Evolutionary conservation across 2,888 invertebrate genomes (phyloP).

Genomic region (Spatulosminthurus flaviceps): DNA sequence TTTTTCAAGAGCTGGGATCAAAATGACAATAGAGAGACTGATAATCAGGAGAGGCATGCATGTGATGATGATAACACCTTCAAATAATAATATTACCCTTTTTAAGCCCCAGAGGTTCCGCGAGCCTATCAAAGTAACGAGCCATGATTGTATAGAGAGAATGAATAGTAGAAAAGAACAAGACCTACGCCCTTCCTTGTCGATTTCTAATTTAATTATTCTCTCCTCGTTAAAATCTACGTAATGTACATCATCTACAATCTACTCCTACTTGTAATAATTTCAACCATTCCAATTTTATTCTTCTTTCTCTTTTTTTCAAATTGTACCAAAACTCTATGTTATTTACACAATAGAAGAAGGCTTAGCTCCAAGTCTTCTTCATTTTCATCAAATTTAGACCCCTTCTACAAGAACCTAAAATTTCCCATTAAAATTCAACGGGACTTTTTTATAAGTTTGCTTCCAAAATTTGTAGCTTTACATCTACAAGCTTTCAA

Average conservation of each 20-base stretch:
- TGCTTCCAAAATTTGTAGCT: too few species aligned
- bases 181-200: slow-evolving; percentile 20
- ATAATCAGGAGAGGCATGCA: background rate
- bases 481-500: too few species aligned
- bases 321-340: too few species aligned
- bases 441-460: too few species aligned
- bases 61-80: slow-evolving; percentile 20
- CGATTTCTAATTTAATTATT: slow-evolving; percentile 28
- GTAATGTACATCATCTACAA: too few species aligned
- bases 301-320: too few species aligned
- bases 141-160: slow-evolving; percentile 15
- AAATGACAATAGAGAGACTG: slow-evolving; percentile 4
- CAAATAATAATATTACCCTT: slow-evolving; percentile 8
- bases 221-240: background rate
- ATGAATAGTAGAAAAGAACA: background rate
- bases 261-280: background rate
- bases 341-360: too few species aligned
- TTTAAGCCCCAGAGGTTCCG: background rate
- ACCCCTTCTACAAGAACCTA: too few species aligned
- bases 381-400: too few species aligned
- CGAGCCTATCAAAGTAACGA: slow-evolving; percentile 8
- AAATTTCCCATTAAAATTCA: too few species aligned
- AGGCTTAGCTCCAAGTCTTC: too few species aligned
- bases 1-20: background rate
- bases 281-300: background rate